These are phyloP conservation scores for Balaeniceps rex DNA, from an alignment of 2,113 vertebrate genomes.

Conservation along the genomic window DNA sequence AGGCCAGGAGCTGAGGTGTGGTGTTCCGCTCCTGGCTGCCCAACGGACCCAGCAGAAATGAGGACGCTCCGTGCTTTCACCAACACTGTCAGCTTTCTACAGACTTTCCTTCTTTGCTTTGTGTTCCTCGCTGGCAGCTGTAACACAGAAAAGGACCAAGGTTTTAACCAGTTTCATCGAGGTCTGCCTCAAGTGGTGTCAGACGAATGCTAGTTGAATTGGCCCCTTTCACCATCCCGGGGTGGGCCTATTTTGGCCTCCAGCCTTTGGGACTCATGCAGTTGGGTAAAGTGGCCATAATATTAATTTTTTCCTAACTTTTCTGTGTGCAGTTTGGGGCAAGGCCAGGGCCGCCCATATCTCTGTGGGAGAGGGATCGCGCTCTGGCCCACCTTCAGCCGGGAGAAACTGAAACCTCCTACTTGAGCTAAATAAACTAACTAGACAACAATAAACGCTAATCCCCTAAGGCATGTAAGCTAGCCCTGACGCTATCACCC, in stretches of 20 bases:
- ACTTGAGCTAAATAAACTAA: background rate
- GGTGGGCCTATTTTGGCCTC: background rate
- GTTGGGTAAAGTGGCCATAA: rapidly evolving
- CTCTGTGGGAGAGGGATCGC: rapidly evolving
- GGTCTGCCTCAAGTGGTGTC: background rate
- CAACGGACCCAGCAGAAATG: rapidly evolving
- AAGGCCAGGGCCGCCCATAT: rapidly evolving
- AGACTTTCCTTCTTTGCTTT: background rate
- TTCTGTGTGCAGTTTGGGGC: background rate
- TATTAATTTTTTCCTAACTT: background rate
- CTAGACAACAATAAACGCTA: background rate
- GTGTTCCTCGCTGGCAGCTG: background rate
- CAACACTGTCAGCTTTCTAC: rapidly evolving
- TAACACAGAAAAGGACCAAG: background rate
- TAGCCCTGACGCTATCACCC: background rate
- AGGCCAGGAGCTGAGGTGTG: background rate
- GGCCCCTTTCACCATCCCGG: background rate
- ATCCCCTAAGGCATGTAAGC: rapidly evolving
- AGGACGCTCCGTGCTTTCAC: background rate
- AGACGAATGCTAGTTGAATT: rapidly evolving
- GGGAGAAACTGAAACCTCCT: background rate
- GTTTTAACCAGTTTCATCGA: background rate
- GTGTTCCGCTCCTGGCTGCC: background rate
- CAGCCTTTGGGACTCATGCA: background rate
- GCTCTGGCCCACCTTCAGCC: background rate